Evolutionary conservation across 2,797 vertebrate genomes (phyloP), one percentile per base, ranked within the genome.

Genomic region (Megaceryle alcyon): DNA sequence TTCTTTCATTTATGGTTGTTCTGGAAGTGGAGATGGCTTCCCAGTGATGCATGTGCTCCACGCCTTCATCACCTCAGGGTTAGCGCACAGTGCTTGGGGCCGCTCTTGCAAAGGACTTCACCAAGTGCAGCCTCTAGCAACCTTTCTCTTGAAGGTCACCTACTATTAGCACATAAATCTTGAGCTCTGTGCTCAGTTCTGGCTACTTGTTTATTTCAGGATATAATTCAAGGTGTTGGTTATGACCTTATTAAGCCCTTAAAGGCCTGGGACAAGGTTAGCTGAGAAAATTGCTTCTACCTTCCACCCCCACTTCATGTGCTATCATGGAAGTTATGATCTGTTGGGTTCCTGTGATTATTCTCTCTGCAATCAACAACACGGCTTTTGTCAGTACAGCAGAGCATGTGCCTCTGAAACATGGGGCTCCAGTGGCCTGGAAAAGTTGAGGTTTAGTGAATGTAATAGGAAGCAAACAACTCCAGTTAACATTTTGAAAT

Each of bases 121-220:
- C 82, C 1, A 1, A 92, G 51, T 51, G 60, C 70, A 92, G 83
- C 91, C 81, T 33, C 33, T 48, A 90, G 91, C 92, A 94, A 71
- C 91, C 86, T 84, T 84, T 68, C 68, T 92, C 68, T 82, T 94
- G 92, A 95, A 96, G 96, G 90, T 96, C 90, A 90, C 57, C 68
- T 79, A 14, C 88, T 94, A 86, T 92, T 94, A 94, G 90, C 68
- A 88, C 90, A 86, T 94, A 94, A 95, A 95, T 95, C 94, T 93
- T 66, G 56, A 80, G 73, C 88, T 87, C 60, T 90, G 83, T 77
- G 53, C 81, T 90, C 37, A 75, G 33, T 77, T 77, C 91, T 88
- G 71, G 90, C 83, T 92, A 91, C 91, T 81, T 95, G 91, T 94
- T 96, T 95, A 95, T 97, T 95, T 97, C 96, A 94, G 80, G 93